Percentiles rank a stretch among this genome's conserved stretches.
Evolutionary conservation across 2,888 invertebrate genomes (phyloP).

Genomic region (Mimumesa dahlbomi): DNA sequence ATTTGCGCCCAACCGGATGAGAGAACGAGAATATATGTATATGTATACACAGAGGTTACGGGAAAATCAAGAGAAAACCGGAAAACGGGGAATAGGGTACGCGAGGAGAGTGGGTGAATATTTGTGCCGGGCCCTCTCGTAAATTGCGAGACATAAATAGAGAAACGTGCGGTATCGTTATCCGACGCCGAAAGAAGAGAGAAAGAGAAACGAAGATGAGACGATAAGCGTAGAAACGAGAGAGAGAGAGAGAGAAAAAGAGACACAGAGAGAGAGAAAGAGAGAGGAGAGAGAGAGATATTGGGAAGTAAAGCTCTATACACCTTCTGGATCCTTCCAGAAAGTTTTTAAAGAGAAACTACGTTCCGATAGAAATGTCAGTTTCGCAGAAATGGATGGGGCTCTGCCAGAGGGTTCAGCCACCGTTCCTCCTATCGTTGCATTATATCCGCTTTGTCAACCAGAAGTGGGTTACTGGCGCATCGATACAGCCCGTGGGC

Average conservation of each 20-base stretch:
- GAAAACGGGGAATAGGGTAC: conserved; percentile 1
- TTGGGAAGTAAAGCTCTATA: conserved; percentile 33
- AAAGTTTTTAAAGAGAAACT: conserved; percentile 62
- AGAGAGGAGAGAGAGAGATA: neutral
- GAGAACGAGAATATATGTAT: too few species aligned
- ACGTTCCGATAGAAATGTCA: conserved; percentile 65
- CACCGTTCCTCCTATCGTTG: conserved; percentile 48
- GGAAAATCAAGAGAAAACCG: neutral
- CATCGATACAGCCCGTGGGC: conserved; percentile 45
- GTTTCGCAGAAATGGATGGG: conserved; percentile 62
- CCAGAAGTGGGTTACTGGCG: conserved; percentile 56
- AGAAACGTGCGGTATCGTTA: conserved; percentile 55
- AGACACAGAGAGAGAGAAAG: neutral
- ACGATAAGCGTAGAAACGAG: neutral
- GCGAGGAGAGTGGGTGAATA: conserved; percentile 35
- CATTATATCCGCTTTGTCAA: conserved; percentile 63
- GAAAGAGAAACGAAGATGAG: neutral
- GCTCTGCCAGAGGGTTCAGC: conserved; percentile 30
- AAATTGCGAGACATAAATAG: conserved; percentile 62
- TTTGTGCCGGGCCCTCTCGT: conserved; percentile 49
- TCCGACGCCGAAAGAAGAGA: conserved; percentile 22
- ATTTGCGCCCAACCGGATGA: conserved; percentile 2
- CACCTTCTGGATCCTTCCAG: conserved; percentile 33
- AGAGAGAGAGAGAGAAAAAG: conserved; percentile 5
- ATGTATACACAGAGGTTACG: too few species aligned